Evolutionary conservation across 1,140 invertebrate genomes (phyloP), one percentile per base, ranked within the genome.

Genomic region (Aphaenogaster floridana): DNA sequence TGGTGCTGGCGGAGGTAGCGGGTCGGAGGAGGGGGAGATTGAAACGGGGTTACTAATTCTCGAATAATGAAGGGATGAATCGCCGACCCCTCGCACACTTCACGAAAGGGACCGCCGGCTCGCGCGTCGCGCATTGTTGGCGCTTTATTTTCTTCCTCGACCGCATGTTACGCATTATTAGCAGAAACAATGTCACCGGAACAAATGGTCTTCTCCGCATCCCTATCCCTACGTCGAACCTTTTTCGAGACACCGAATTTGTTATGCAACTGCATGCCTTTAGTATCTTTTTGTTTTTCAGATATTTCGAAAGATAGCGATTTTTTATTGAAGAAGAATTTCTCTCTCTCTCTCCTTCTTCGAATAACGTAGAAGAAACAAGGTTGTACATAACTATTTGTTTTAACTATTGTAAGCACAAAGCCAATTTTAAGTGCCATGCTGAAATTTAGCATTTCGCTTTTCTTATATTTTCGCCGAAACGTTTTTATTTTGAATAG

Each of bases 11-110:
- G 72, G 79, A 52, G 68, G 84, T 48, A 57, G 68, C 17, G 57
- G 66, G 48, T 63, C 63, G 50, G 61, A 15, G 80, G 59, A 76
- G 21, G 61, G 79, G 64, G 57, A 90, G 84, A 90, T 88, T 78
- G 92, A 93, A 95, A 94, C 92, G 93, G 94, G 94, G 94, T 94
- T 94, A 95, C 95, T 95, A 95, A 95, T 95, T 95, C 93, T 91
- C 92, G 92, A 94, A 94, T 95, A 95, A 95, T 95, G 94, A 95
- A 95, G 93, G 94, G 92, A 94, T 93, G 93, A 94, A 94, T 94
- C 92, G 93, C 90, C 87, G 92, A 92, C 77, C 94, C 92, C 91
- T 93, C 91, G 89, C 68, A 88, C 74, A 89, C 91, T 86, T 68
- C 57, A 80, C 90, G 69, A 89, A 83, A 91, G 79, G 87, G 83